Evolutionary conservation across 2,888 invertebrate genomes (phyloP), one percentile per base, ranked within the genome.

Genomic region (Hypercompe scribonia): DNA sequence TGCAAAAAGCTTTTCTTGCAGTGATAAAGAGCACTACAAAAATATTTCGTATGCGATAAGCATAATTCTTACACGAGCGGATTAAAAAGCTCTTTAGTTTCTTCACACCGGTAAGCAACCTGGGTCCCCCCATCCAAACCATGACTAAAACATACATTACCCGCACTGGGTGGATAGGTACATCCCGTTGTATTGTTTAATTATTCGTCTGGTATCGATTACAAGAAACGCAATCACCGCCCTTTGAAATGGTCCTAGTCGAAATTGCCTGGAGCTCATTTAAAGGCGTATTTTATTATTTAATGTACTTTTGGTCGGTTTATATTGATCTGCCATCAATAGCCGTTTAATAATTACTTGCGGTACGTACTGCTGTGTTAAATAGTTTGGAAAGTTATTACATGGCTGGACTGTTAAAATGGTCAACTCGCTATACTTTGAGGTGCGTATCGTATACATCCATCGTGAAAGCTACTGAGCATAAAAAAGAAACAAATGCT

Each of bases 361-460:
- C 76, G 82, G 82, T 86, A 85, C 79, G 74, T 84, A 75, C 73
- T 72, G 66, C 71, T 72, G 72, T 63, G 74, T 77, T 78, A 87
- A 88, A 89, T 87, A 89, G 88, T 92, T 92, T 85, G 87, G 84
- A 88, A 91, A 91, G 88, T 89, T 88, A 91, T 91, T 91, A 92
- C 83, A 78, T 87, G 78, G 76, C 80, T 81, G 82, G 81, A 79
- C 84, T 81, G 86, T 87, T 89, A 87, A 87, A 85, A 87, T 83
- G 85, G 84, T 84, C 85, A 84, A 75, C 81, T 24, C n/a, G 46
- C 39, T 65, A 31, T 72, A 64, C 85, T 73, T 88, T 82, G n/a
- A 42, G 31, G 31, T 42, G 33, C 83, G 83, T 80, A 84, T 86
- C 79, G 81, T 86, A 87, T 82, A 86, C 83, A 87, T 86, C 86